Conservation (phyloP, 2,888 invertebrate genomes). For the Horisme vitalbata region DNA sequence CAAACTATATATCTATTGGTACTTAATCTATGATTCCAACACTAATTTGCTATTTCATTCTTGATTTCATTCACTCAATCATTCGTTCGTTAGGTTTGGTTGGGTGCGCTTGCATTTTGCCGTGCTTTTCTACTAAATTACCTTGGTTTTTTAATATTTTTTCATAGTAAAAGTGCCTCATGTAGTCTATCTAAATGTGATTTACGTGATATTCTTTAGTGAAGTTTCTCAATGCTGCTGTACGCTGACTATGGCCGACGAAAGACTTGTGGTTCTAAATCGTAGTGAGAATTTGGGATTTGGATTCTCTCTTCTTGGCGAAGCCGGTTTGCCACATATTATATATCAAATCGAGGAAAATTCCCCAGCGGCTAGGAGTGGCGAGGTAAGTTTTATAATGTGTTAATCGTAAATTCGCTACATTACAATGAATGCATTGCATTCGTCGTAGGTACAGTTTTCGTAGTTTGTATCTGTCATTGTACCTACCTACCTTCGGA, state of each 20-base stretch:
- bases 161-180: conserved; percentile 43
- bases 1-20: too few relatives aligned
- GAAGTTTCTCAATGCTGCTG: conserved; percentile 77
- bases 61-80: conserved; percentile 27
- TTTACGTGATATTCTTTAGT: conserved; percentile 62
- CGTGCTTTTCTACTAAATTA: conserved; percentile 67
- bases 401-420: too few relatives aligned
- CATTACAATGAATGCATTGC: conserved; percentile 9
- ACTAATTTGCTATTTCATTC: too few relatives aligned
- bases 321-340: conserved; percentile 95
- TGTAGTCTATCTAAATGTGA: conserved; percentile 59
- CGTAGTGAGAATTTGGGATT: conserved; percentile 94
- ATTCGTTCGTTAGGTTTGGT: conserved; percentile 64
- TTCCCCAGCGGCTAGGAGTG: conserved; percentile 95
- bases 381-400: conserved; percentile 89
- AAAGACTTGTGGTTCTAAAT: conserved; percentile 93
- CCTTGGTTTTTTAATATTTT: conserved; percentile 60
- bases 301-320: conserved; percentile 95
- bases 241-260: conserved; percentile 91
- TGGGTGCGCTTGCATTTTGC: conserved; percentile 68
- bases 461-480: conserved; percentile 21
- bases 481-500: background rate
- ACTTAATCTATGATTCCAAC: too few relatives aligned
- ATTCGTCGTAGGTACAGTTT: too few relatives aligned
- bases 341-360: conserved; percentile 96